These are phyloP conservation scores for Cryptotis parvus DNA, from an alignment of 2,113 vertebrate species.

Conservation along the genomic window DNA sequence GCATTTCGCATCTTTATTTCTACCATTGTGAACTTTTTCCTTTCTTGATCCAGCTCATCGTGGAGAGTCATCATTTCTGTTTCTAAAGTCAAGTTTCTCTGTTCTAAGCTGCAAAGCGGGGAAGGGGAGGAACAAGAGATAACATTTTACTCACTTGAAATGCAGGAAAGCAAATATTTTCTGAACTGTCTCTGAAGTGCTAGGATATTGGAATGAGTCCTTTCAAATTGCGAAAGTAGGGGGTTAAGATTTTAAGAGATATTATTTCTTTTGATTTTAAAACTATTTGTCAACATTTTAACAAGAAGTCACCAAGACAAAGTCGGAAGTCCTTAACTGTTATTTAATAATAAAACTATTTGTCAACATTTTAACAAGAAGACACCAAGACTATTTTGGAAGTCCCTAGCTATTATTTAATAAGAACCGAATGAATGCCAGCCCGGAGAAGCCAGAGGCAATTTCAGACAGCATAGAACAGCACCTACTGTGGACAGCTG, in stretches of 20 bases:
- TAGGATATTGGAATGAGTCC: neutral
- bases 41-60: constrained; percentile 97
- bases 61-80: constrained; percentile 94
- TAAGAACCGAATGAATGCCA: neutral
- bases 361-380: neutral
- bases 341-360: neutral
- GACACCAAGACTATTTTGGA: neutral
- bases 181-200: neutral
- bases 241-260: neutral
- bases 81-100: constrained; percentile 95
- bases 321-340: neutral
- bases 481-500: neutral
- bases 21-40: constrained; percentile 99
- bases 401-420: neutral
- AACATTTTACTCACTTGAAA: neutral
- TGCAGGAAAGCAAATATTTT: neutral
- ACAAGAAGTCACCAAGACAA: neutral
- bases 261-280: neutral
- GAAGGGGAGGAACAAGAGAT: neutral
- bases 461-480: neutral
- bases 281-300: neutral
- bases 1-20: constrained; percentile 99
- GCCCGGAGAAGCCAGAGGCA: neutral
- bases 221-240: neutral
- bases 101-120: constrained; percentile 92